These are phyloP conservation scores for Heterotilapia buettikoferi DNA, from an alignment of 2,113 vertebrate genomes.

Conservation along the genomic window DNA sequence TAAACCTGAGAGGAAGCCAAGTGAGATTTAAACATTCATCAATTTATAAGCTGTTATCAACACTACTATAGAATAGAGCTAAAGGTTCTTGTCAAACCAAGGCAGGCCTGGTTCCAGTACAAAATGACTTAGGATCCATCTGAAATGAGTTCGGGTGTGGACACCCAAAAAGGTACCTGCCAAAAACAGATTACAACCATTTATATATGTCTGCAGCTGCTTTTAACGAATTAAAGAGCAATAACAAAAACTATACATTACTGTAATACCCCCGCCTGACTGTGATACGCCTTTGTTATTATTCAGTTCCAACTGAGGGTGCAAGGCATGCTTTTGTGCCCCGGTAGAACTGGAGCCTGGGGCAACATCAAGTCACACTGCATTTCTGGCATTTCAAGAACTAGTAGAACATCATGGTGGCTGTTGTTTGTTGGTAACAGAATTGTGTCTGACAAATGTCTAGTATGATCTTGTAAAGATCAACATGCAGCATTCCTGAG, in stretches of 20 bases:
- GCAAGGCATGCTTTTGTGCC: neutral
- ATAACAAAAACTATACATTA: neutral
- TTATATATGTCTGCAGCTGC: neutral
- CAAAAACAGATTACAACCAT: neutral
- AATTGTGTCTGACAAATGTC: neutral
- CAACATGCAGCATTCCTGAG: neutral
- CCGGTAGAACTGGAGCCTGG: neutral
- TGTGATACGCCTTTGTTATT: neutral
- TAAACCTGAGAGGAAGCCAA: conserved; percentile 19
- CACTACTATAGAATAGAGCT: neutral
- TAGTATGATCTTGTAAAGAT: neutral
- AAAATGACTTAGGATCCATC: neutral
- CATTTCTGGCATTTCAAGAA: neutral
- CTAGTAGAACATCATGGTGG: neutral
- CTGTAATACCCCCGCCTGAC: neutral
- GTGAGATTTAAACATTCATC: conserved; percentile 19
- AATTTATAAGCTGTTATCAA: neutral
- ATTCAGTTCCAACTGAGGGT: neutral
- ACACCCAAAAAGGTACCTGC: neutral
- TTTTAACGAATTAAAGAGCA: neutral
- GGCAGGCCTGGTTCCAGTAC: neutral
- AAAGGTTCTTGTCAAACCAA: conserved; percentile 4
- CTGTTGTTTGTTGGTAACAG: neutral
- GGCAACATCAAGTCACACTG: neutral
- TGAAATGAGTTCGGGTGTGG: neutral